These are phyloP conservation scores for Pyrgilauda ruficollis DNA, from an alignment of 2,113 vertebrate species.

Conservation along the genomic window DNA sequence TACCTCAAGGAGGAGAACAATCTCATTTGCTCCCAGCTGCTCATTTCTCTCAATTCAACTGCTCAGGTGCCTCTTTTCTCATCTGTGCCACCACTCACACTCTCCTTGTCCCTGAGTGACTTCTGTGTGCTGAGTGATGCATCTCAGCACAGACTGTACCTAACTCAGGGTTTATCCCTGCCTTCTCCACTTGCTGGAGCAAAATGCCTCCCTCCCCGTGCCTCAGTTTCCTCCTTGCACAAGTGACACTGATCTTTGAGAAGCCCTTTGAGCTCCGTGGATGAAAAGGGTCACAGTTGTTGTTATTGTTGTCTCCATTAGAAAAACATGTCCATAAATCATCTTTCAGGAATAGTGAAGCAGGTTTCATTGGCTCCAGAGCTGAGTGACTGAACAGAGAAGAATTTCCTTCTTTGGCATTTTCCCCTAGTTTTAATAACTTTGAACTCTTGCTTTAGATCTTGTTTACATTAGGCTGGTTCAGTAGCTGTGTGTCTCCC, in stretches of 20 bases:
- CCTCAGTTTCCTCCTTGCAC: not conserved
- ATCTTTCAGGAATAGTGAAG: not conserved
- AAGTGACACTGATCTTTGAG: not conserved
- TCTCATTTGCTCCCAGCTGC: not conserved
- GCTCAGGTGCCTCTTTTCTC: not conserved
- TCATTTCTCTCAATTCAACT: not conserved
- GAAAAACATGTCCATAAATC: slow-evolving; percentile 50
- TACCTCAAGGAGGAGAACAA: not conserved
- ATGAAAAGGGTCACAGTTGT: not conserved
- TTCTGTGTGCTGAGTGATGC: not conserved
- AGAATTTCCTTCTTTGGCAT: slow-evolving; percentile 65
- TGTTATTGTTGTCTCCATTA: slow-evolving; percentile 45
- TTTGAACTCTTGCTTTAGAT: slow-evolving; percentile 66
- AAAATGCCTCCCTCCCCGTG: not conserved
- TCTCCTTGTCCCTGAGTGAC: not conserved
- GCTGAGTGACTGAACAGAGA: slow-evolving; percentile 46
- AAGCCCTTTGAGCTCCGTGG: not conserved
- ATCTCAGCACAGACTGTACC: not conserved
- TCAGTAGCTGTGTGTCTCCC: slow-evolving; percentile 53
- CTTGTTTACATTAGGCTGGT: slow-evolving; percentile 59
- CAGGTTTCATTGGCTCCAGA: slow-evolving; percentile 39
- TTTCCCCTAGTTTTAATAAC: slow-evolving; percentile 60
- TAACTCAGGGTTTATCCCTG: not conserved
- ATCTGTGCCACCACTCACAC: not conserved
- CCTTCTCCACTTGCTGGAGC: not conserved